These are phyloP conservation scores for Sarcophaga peregrina DNA, from an alignment of 1,140 invertebrate genomes.

Conservation along the genomic window DNA sequence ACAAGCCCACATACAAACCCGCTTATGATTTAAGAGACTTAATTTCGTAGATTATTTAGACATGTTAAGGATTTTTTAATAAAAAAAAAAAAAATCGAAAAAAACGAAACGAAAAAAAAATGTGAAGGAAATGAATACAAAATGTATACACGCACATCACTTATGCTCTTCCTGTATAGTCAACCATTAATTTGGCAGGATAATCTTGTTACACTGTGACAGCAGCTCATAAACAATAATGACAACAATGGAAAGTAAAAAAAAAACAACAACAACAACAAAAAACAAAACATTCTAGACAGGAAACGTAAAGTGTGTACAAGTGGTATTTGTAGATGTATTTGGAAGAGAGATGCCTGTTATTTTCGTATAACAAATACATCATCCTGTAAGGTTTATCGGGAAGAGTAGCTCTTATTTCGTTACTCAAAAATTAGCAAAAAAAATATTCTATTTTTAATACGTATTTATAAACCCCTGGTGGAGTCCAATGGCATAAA, in stretches of 20 bases:
- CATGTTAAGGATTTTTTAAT: background rate
- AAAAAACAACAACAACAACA: no score
- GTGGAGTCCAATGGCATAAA: background rate
- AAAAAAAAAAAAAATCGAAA: no score
- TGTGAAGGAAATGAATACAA: no score
- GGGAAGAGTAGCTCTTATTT: background rate
- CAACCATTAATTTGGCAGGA: background rate
- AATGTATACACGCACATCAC: background rate
- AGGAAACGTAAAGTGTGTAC: background rate
- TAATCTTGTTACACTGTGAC: background rate
- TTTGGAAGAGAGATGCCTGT: background rate
- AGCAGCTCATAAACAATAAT: slow-evolving; percentile 6
- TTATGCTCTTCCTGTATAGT: background rate
- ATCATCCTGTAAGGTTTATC: background rate
- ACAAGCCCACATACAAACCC: background rate
- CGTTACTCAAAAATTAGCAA: background rate
- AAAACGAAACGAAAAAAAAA: no score
- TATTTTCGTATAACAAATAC: background rate
- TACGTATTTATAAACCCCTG: background rate
- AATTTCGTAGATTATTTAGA: background rate
- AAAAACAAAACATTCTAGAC: no score
- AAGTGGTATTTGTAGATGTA: background rate
- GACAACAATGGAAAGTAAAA: background rate
- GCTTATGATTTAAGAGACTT: no score
- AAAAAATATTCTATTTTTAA: background rate